Conservation (phyloP, 1,140 invertebrate species). For the Halesus radiatus region DNA sequence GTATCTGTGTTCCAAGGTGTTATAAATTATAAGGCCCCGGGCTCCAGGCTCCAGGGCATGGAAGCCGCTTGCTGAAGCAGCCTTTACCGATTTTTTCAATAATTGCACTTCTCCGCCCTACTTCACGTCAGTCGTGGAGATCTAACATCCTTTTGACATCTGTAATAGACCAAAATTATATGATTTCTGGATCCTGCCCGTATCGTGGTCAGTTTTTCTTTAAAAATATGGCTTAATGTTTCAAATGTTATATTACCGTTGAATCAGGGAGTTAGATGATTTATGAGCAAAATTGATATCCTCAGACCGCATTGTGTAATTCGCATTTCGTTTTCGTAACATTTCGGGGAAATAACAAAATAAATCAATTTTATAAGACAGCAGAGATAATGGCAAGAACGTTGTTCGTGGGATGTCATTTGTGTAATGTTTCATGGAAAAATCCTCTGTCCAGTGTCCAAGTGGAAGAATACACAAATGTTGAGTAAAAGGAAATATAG, state of each 20-base stretch:
- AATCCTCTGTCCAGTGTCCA: no score
- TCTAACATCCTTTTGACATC: slow-evolving; percentile 24
- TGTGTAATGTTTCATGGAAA: no score
- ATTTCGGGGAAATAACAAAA: no score
- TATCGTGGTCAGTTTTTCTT: slow-evolving; percentile 10
- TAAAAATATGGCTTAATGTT: not conserved
- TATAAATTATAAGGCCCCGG: no score
- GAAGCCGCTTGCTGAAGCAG: slow-evolving; percentile 37
- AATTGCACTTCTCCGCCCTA: slow-evolving; percentile 8
- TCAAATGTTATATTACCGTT: not conserved
- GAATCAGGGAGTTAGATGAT: not conserved
- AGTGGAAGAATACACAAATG: no score
- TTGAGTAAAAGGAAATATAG: no score
- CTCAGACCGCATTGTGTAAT: no score
- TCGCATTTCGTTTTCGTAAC: no score
- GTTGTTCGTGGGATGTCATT: no score
- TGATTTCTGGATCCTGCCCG: not conserved
- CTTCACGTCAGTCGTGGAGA: not conserved
- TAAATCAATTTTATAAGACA: no score
- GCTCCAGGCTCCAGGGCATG: not conserved
- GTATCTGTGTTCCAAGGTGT: not conserved
- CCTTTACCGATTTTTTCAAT: not conserved
- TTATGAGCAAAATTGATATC: not conserved
- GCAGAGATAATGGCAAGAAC: no score
- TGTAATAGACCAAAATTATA: slow-evolving; percentile 23